Conservation (phyloP, 1,140 invertebrate genomes). For the Zaprionus tsacasi region DNA sequence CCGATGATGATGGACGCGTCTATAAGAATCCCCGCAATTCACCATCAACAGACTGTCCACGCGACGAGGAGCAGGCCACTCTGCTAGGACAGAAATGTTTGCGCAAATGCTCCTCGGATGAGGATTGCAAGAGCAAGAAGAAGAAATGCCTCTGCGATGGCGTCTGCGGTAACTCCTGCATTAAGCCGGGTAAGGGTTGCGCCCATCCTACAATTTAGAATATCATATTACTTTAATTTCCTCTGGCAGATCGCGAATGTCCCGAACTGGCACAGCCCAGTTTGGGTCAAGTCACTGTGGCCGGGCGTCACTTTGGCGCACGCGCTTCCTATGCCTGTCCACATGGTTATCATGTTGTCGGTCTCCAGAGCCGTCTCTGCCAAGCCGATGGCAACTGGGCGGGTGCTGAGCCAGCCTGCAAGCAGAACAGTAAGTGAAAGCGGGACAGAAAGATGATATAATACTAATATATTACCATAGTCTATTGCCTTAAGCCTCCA, state of each 20-base stretch:
- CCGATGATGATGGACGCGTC: constrained; percentile 87
- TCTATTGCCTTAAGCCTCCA: constrained; percentile 94
- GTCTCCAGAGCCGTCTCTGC: constrained; percentile 92
- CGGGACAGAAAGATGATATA: not conserved
- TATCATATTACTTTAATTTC: constrained; percentile 22
- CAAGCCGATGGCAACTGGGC: constrained; percentile 97
- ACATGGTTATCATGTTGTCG: constrained; percentile 93
- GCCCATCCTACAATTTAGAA: no score
- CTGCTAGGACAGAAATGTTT: constrained; percentile 92
- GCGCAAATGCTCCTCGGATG: constrained; percentile 96
- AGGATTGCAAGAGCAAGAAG: constrained; percentile 98
- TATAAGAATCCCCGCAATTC: constrained; percentile 96
- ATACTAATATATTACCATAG: constrained; percentile 83
- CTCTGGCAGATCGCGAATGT: constrained; percentile 91
- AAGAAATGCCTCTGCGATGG: constrained; percentile 99
- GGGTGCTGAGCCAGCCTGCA: constrained; percentile 93
- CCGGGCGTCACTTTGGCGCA: constrained; percentile 90
- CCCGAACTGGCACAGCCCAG: constrained; percentile 89
- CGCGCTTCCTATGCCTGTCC: constrained; percentile 94
- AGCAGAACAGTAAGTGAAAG: constrained; percentile 90
- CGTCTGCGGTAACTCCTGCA: constrained; percentile 97
- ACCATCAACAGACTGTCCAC: constrained; percentile 91
- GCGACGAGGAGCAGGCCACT: constrained; percentile 90
- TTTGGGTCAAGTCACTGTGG: constrained; percentile 89
- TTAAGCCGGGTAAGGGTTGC: constrained; percentile 91